Evolutionary conservation across 2,888 invertebrate species (phyloP).

Genomic region (Plebejus melissa): DNA sequence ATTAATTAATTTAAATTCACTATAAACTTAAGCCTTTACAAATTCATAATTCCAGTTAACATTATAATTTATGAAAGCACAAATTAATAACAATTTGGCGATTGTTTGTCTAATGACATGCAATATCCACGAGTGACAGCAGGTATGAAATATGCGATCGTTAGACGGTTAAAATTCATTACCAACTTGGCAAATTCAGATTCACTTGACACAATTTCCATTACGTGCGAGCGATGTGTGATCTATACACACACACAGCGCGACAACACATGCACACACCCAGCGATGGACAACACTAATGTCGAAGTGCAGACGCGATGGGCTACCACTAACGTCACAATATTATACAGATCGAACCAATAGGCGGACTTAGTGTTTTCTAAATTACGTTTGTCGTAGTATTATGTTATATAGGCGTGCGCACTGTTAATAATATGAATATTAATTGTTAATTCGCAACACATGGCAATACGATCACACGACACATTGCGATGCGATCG

Average conservation of each 20-base stretch:
- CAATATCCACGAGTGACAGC: constrained; percentile 2
- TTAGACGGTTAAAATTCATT: constrained; percentile 40
- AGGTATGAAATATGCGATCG: constrained; percentile 33
- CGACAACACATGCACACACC: constrained; percentile 34
- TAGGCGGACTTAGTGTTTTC: too few species aligned
- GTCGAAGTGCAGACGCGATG: constrained; percentile 33
- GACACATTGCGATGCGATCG: too few species aligned
- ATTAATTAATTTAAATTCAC: too few species aligned
- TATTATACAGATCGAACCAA: too few species aligned
- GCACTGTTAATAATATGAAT: too few species aligned
- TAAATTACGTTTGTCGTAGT: too few species aligned
- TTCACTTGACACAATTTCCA: constrained; percentile 47
- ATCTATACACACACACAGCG: neutral
- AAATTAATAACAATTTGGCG: neutral
- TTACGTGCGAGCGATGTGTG: constrained; percentile 41
- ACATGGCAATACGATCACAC: too few species aligned
- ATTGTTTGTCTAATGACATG: constrained; percentile 15
- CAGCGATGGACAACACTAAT: constrained; percentile 38
- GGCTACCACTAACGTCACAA: constrained; percentile 22
- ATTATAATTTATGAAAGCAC: neutral
- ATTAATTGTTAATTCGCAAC: too few species aligned
- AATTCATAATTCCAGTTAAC: neutral
- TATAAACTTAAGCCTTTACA: neutral
- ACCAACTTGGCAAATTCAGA: constrained; percentile 44
- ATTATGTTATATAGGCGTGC: too few species aligned